Conservation (phyloP, 92 coral and sea anemone genomes). For the Zoanthus gigantus region DNA sequence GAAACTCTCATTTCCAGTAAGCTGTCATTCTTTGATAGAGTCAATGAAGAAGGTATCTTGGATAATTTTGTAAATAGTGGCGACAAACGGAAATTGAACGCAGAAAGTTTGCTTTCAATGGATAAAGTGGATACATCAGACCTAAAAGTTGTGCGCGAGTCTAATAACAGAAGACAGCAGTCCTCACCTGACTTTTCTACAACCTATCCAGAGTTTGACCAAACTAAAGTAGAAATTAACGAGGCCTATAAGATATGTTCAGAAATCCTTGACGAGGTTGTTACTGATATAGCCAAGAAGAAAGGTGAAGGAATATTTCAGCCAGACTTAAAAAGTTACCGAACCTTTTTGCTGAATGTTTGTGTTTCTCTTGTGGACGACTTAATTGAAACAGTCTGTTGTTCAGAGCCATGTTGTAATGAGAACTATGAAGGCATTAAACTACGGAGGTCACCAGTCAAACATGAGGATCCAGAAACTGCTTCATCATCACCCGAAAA, state of each 20-base stretch:
- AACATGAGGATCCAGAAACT: not conserved
- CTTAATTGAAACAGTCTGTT: constrained; percentile 20
- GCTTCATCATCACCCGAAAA: not conserved
- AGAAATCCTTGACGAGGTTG: constrained; percentile 17
- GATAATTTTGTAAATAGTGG: not conserved
- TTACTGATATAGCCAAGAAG: not conserved
- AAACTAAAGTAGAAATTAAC: not conserved
- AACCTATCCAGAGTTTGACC: not conserved
- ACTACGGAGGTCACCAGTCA: not conserved
- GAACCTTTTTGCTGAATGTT: not conserved
- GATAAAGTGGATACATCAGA: constrained; percentile 60
- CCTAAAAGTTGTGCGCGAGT: constrained; percentile 39
- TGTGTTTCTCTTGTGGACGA: constrained; percentile 20
- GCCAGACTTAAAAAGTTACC: not conserved
- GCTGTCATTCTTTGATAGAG: not conserved
- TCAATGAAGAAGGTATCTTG: not conserved
- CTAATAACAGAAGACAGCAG: not conserved
- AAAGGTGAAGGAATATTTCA: not conserved
- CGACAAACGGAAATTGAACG: not conserved
- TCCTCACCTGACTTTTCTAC: not conserved
- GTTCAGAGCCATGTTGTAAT: not conserved
- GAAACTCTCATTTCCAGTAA: not conserved
- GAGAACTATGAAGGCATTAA: not conserved
- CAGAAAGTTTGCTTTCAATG: constrained; percentile 53
- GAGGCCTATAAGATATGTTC: constrained; percentile 1